Percentiles rank a stretch among this genome's conserved stretches.
Conservation (phyloP, 2,888 invertebrate species). For the Eupithecia exiguata region DNA sequence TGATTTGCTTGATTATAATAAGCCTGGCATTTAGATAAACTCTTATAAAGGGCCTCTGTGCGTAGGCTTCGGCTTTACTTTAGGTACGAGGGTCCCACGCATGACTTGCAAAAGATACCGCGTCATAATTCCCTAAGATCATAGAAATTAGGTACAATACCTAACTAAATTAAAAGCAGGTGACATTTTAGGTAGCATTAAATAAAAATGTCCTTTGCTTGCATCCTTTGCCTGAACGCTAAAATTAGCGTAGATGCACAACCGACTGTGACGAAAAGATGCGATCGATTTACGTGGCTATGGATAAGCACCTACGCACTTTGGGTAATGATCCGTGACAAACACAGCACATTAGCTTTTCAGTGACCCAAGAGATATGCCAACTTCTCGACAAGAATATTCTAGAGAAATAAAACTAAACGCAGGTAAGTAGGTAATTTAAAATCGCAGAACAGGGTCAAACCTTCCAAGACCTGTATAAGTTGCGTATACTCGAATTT, state of each 20-base stretch:
- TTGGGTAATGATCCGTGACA: conserved; percentile 24
- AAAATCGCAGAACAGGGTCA: background rate
- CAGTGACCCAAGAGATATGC: conserved; percentile 17
- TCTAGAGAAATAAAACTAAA: background rate
- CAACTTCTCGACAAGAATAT: conserved; percentile 7
- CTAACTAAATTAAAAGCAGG: background rate
- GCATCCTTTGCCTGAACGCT: background rate
- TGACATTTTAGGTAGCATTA: background rate
- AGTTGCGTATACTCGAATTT: background rate
- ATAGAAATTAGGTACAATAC: background rate
- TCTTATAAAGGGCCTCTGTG: background rate
- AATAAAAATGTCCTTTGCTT: background rate
- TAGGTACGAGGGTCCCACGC: background rate
- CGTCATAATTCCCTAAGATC: background rate
- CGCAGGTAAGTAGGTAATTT: background rate
- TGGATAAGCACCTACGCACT: conserved; percentile 14
- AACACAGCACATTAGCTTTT: conserved; percentile 24
- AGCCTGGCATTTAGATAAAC: background rate
- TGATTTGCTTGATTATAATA: background rate
- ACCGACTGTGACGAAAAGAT: conserved; percentile 12
- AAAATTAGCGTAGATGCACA: conserved; percentile 8
- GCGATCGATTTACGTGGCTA: conserved; percentile 13
- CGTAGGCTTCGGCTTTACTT: background rate
- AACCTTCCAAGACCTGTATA: background rate
- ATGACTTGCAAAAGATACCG: background rate